Evolutionary conservation across 1,140 invertebrate species (phyloP), one percentile per base, ranked within the genome.

Genomic region (Drosophila ironensis): DNA sequence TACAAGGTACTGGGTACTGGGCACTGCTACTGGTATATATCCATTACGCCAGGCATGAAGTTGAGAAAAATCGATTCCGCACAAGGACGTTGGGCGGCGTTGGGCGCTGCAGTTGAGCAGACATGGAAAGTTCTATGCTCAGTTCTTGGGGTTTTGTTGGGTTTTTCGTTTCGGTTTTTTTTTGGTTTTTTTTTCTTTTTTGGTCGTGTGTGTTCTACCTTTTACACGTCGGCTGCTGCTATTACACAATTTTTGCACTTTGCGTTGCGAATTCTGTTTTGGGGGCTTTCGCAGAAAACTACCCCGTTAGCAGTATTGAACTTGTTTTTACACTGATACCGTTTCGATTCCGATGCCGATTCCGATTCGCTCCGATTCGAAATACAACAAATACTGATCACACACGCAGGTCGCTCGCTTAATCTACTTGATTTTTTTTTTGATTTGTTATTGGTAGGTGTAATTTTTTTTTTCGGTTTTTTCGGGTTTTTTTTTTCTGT

Each of bases 11-110:
- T n/a, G 6, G 24, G 3, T 33, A 4, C 7, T 33, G 50, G 63
- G 56, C 42, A 56, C 42, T 30, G 68, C 42, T 69, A 28, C 27
- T 14, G 30, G 66, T 70, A 63, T 64, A 61, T 78, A 77, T 82
- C 73, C 73, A 70, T 78, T 72, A 80, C 60, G 63, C 51, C 54
- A 56, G 75, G 72, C 81, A 87, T 87, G 82, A 74, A 87, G 82
- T 87, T 81, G 87, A 80, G 59, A 88, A 88, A 81, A 88, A 88
- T 88, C 87, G 87, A 88, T 88, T 84, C 71, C 68, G 61, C 73
- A 87, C 87, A 88, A 88, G 87, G 87, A 88, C 87, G 75, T 88
- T 82, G 64, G 14, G 16, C 48, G 35, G 48, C 35, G 27, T 37
- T 77, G 38, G 46, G 68, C 75, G 51, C 48, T 86, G 68, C 73